phyloP scores from a whole-genome alignment of 2,888 invertebrate genomes.

The Tryphoninae sp. region DNA sequence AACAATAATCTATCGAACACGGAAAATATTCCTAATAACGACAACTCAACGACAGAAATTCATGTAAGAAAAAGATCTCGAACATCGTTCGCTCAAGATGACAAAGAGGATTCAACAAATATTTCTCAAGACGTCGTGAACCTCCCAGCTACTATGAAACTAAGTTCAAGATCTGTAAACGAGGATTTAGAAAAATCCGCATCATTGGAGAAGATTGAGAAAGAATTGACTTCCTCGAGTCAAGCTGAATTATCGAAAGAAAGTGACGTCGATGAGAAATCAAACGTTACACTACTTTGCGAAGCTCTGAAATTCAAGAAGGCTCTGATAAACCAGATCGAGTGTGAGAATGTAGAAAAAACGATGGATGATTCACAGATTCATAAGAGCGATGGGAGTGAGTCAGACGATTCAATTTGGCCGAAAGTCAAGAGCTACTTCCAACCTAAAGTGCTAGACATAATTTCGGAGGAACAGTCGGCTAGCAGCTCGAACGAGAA shows the following conservation, averaged over 20 bases:
- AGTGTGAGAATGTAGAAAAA: constrained; percentile 57
- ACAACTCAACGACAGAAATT: not conserved
- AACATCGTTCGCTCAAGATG: not conserved
- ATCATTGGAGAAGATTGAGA: constrained; percentile 64
- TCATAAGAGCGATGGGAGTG: constrained; percentile 40
- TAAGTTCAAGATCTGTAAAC: not conserved
- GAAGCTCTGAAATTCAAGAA: constrained; percentile 71
- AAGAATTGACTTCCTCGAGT: constrained; percentile 64
- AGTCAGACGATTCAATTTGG: constrained; percentile 42
- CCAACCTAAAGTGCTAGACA: constrained; percentile 70
- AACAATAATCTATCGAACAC: not conserved
- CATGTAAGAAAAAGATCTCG: not conserved
- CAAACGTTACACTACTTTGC: constrained; percentile 67
- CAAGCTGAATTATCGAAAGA: constrained; percentile 66
- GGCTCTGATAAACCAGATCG: constrained; percentile 66
- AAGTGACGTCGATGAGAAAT: constrained; percentile 69
- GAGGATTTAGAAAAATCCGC: not conserved
- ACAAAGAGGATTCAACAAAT: not conserved
- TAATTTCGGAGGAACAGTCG: constrained; percentile 74
- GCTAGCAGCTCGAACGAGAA: constrained; percentile 68
- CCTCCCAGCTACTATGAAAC: not conserved
- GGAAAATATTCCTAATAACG: not conserved
- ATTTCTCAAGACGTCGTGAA: constrained; percentile 6
- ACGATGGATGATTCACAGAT: not conserved
- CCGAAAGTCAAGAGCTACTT: constrained; percentile 59